Base-by-base conservation (phyloP, 92 coral and sea anemone species). In the Parazoanthus swiftii region DNA sequence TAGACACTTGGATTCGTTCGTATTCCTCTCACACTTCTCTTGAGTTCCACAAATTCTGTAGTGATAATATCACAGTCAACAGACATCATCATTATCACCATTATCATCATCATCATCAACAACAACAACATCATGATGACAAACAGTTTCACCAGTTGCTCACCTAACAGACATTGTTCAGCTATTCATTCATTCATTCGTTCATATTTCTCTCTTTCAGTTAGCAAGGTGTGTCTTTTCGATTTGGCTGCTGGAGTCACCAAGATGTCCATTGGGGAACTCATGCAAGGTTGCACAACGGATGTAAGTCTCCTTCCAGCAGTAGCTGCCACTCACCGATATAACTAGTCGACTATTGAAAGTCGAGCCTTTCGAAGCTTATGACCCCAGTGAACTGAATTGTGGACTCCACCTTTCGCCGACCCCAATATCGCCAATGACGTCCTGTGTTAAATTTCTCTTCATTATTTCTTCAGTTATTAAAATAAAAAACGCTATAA, bases 181-280 rank as follows among this genome's bases (percentile, higher is more conserved):
- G 9, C 13, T 0, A 56, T 11, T 56, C 21, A 44, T 25, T 21
- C 3, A 1, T 21, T 18, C 16, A 15, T 44, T 73, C 29, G 50
- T 38, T 0, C 14, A 36, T n/a, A 46, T 79, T 43, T 77, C 25
- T 35, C 42, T 33, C 67, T 37, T 86, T 76, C 48, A 95, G 98
- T 95, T 74, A 95, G 98, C 80, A 95, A 95, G 89, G 89, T 93
- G 8, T 91, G 94, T 9, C 74, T 92, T 7, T 95, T 90, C 86
- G 87, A 93, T 83, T 70, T 95, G 92, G 98, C 98, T 21, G 94
- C 98, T 20, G 98, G 98, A 74, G 96, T 95, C 7, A 93, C 96
- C 3, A 95, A 93, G 93, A 93, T 93, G 95, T 95, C 98, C 0
- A 91, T 93, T 89, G 98, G 98, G 2, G 96, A 95, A 82, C 88